Base-by-base conservation (phyloP, 2,888 invertebrate species). In the Caenorhabditis sp. region DNA sequence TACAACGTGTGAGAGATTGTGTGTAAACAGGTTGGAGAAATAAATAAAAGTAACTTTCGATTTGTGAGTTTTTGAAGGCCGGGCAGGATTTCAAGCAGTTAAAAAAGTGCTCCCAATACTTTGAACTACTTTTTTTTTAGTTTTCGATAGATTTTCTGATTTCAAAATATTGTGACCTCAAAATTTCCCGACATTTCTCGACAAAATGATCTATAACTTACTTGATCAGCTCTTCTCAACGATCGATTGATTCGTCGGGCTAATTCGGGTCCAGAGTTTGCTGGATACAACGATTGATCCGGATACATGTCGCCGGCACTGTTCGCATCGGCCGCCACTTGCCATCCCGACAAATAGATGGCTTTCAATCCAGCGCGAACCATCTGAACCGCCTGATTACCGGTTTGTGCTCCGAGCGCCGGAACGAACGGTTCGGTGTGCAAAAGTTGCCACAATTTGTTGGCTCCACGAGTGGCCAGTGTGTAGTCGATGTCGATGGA, bases 331-430 rank as follows among this genome's bases (percentile, higher is more conserved):
- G 88, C 88, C 36, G 88, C 88, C 19, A 89, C 88, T 83, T 88
- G 88, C 88, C 88, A 88, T 53, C 88, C 88, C 2, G 88, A 88
- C n/a, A 89, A 79, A 72, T 88, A 88, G 67, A 88, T 88, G 14
- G 88, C 88, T 60, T 88, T 83, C 10, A 88, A 81, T 10, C 88
- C 88, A 43, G 88, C 88, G 43, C 86, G 80, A 43, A 88, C 88
- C 85, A 87, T 87, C 69, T 88, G 88, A 62, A 88, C 88, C 14
- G 88, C 88, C 63, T 88, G 88, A 66, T 88, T 88, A 69, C 88
- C 88, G 19, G 88, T 88, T 43, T 88, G 82, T 12, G 88, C 88
- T 36, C 88, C 88, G 17, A 88, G 80, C 6, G 88, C 84, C 26
- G 88, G 81, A n/a, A 88, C 86, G 68, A 81, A 89, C 5, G 88